Evolutionary conservation across 1,140 invertebrate genomes (phyloP).

Genomic region (Sarcophaga bullata): DNA sequence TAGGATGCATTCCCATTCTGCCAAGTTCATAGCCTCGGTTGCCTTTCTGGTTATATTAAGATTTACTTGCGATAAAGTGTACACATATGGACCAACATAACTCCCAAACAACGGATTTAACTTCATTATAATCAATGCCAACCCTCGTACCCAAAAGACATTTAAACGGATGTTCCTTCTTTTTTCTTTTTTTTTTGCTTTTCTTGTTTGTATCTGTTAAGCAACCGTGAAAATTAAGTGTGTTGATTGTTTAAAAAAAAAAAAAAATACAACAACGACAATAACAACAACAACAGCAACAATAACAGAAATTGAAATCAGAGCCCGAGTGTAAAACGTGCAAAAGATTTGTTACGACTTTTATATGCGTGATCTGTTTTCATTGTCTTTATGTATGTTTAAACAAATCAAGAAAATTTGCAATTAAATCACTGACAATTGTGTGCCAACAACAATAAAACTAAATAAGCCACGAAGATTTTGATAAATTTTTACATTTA

Average conservation of each 20-base stretch:
- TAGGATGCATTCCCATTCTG: too few relatives aligned
- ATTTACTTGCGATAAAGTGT: too few relatives aligned
- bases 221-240: conserved; percentile 26
- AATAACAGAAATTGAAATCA: conserved; percentile 24
- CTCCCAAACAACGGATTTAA: too few relatives aligned
- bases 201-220: neutral
- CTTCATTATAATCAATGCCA: too few relatives aligned
- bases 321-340: conserved; percentile 32
- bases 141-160: too few relatives aligned
- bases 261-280: neutral
- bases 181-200: neutral
- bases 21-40: too few relatives aligned
- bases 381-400: conserved; percentile 29
- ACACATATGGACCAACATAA: too few relatives aligned
- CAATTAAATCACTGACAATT: conserved; percentile 35
- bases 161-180: neutral
- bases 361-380: conserved; percentile 38
- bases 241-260: neutral
- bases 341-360: conserved; percentile 36
- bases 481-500: too few relatives aligned
- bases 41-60: too few relatives aligned
- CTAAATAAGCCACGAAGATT: too few relatives aligned
- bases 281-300: neutral
- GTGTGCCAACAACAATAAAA: too few relatives aligned
- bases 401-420: conserved; percentile 41